Evolutionary conservation across 1,140 invertebrate species (phyloP).

Genomic region (Dinothrombium tinctorium): DNA sequence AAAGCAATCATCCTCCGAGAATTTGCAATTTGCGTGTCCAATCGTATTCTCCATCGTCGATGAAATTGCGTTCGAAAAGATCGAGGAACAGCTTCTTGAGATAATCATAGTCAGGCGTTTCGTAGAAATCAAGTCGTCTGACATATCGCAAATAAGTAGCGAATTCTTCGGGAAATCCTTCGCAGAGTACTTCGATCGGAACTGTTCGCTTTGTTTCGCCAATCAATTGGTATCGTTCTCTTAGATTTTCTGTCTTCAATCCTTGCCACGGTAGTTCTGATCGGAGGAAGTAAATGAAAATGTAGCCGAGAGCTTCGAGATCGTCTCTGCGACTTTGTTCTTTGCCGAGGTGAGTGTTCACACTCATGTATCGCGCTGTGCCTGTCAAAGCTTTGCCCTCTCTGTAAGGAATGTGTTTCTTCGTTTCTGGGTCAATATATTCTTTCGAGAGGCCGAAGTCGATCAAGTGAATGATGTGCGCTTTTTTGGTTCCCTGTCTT

Average conservation of each 20-base stretch:
- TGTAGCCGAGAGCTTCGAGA: conserved; percentile 94
- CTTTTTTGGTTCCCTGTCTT: conserved; percentile 48
- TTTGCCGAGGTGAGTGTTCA: conserved; percentile 34
- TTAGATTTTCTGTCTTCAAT: conserved; percentile 93
- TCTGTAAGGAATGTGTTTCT: conserved; percentile 35
- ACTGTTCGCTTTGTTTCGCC: conserved; percentile 96
- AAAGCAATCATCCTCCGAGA: no score
- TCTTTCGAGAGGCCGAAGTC: conserved; percentile 38
- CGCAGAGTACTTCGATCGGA: conserved; percentile 86
- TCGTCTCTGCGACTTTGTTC: conserved; percentile 98
- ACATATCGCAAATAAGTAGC: conserved; percentile 64
- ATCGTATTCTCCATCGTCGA: conserved; percentile 26
- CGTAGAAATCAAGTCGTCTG: conserved; percentile 32
- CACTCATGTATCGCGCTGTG: conserved; percentile 32
- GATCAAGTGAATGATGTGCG: conserved; percentile 96
- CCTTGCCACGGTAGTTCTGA: conserved; percentile 99
- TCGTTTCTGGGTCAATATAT: conserved; percentile 33
- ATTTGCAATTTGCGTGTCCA: no score
- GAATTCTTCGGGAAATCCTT: conserved; percentile 68
- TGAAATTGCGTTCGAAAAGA: conserved; percentile 24
- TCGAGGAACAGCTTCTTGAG: conserved; percentile 25
- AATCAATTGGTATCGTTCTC: conserved; percentile 99
- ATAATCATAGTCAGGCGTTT: conserved; percentile 34
- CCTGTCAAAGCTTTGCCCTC: conserved; percentile 37
- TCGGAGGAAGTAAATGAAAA: conserved; percentile 99